phyloP scores from a whole-genome alignment of 2,113 vertebrate species.

The Macrotis lagotis region DNA sequence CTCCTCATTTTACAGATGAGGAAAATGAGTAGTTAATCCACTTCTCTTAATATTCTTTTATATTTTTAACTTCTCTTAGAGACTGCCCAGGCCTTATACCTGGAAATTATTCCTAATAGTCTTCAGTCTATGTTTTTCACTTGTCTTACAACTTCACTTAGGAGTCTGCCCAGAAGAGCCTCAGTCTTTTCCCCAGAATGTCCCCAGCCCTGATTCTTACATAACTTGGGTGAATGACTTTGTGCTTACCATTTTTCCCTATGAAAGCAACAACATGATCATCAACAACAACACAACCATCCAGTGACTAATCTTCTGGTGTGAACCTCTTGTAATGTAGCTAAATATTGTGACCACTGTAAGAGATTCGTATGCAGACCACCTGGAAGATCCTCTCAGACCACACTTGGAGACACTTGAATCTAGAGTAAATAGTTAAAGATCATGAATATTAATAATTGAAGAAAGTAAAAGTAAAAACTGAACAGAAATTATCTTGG shows the following conservation, averaged over 20 bases:
- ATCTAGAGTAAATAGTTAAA: neutral
- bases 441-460: neutral
- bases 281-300: neutral
- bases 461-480: neutral
- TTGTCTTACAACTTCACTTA: neutral
- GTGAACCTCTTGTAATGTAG: neutral
- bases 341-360: neutral
- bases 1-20: neutral
- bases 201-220: neutral
- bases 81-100: neutral
- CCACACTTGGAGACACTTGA: neutral
- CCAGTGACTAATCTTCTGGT: neutral
- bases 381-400: neutral
- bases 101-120: neutral
- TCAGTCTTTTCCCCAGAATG: neutral
- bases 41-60: neutral
- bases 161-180: neutral
- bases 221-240: neutral
- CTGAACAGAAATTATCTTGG: neutral
- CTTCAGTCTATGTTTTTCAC: neutral
- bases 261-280: neutral
- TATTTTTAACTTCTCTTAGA: neutral
- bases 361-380: neutral
- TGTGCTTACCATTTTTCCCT: neutral
- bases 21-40: neutral